Conservation (phyloP, 2,113 vertebrate genomes). For the Tachysurus vachellii region DNA sequence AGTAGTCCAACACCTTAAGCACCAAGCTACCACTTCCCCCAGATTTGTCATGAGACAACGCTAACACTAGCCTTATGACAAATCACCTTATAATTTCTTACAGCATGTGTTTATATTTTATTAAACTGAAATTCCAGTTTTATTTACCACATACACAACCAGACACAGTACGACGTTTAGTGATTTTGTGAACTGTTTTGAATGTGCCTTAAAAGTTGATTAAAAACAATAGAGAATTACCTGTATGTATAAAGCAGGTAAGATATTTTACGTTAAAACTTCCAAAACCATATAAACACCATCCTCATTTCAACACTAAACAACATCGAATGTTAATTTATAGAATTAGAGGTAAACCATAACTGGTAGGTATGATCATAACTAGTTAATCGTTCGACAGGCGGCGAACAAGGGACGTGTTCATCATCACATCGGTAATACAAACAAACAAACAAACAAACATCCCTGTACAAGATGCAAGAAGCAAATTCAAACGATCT, state of each 20-base stretch:
- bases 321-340: neutral
- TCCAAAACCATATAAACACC: neutral
- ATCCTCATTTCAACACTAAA: neutral
- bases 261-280: neutral
- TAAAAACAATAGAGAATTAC: neutral
- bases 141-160: too few relatives aligned
- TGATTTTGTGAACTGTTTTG: too few relatives aligned
- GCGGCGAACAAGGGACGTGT: neutral
- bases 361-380: neutral
- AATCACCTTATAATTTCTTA: neutral
- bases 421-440: neutral
- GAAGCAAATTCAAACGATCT: neutral
- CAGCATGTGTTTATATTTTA: too few relatives aligned
- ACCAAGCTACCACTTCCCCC: too few relatives aligned
- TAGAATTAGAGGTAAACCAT: neutral
- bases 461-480: neutral
- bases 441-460: neutral
- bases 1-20: too few relatives aligned
- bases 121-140: too few relatives aligned
- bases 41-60: too few relatives aligned
- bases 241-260: neutral
- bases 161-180: too few relatives aligned
- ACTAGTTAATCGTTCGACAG: neutral
- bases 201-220: too few relatives aligned
- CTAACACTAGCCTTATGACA: neutral